These are phyloP conservation scores for Sialia sialis DNA, from an alignment of 2,113 vertebrate species.

Conservation along the genomic window DNA sequence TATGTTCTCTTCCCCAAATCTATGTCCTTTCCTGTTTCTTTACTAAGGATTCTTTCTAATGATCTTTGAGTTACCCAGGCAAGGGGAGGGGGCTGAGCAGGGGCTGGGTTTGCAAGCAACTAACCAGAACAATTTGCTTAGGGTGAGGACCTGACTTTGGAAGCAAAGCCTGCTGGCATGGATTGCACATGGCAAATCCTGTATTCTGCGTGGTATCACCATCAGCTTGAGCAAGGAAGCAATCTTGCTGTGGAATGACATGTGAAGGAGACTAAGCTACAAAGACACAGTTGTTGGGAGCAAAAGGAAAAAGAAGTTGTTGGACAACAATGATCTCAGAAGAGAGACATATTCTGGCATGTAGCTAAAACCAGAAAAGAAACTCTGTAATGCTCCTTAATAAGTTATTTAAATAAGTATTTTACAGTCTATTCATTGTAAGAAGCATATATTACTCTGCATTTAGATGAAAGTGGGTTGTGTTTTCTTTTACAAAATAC, in stretches of 20 bases:
- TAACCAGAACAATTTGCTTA: neutral
- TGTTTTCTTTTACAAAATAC: neutral
- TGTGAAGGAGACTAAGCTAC: neutral
- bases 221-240: neutral
- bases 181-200: neutral
- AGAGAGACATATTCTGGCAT: neutral
- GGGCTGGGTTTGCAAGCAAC: neutral
- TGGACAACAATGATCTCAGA: neutral
- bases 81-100: neutral
- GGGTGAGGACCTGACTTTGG: neutral
- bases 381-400: neutral
- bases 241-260: neutral
- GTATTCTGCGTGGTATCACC: neutral
- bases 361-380: neutral
- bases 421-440: neutral
- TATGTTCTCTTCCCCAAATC: neutral
- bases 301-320: neutral
- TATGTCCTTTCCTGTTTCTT: neutral
- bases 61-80: neutral
- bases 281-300: neutral
- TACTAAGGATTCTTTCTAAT: neutral
- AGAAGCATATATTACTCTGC: neutral
- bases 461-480: neutral
- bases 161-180: neutral
- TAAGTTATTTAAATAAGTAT: neutral